These are phyloP conservation scores for Rotaria sp. DNA, from an alignment of 2,888 invertebrate genomes.

Conservation along the genomic window DNA sequence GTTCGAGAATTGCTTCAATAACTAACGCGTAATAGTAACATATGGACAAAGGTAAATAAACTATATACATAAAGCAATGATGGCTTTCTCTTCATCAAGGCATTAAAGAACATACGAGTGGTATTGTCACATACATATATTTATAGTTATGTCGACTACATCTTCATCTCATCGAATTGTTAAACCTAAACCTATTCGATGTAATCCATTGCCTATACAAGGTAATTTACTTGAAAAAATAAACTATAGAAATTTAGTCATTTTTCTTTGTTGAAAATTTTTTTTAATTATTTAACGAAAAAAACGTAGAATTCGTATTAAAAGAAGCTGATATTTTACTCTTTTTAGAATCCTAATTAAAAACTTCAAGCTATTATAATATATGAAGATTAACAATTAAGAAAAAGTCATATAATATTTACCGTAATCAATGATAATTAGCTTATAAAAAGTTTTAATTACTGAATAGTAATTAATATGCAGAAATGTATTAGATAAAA, in stretches of 20 bases:
- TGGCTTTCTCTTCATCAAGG: background rate
- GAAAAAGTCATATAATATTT: too few species aligned
- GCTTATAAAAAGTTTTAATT: too few species aligned
- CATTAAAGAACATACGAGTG: constrained; percentile 5
- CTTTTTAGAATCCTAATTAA: too few species aligned
- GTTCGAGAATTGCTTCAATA: background rate
- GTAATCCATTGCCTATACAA: background rate
- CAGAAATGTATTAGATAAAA: too few species aligned
- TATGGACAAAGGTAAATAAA: constrained; percentile 9
- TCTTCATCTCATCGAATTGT: background rate
- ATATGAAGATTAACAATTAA: too few species aligned
- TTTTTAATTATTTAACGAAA: too few species aligned
- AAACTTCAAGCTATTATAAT: too few species aligned
- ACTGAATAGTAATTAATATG: too few species aligned
- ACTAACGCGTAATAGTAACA: background rate
- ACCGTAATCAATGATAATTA: too few species aligned
- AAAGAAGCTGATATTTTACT: too few species aligned
- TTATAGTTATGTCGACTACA: background rate
- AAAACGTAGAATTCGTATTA: too few species aligned
- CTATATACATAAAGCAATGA: background rate
- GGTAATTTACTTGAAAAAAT: background rate
- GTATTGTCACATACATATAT: background rate
- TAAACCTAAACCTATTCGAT: constrained; percentile 30
- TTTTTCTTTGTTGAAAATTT: background rate
- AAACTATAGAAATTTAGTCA: background rate